phyloP scores from a whole-genome alignment of 2,888 invertebrate genomes.

The Drosophila imparisetae region DNA sequence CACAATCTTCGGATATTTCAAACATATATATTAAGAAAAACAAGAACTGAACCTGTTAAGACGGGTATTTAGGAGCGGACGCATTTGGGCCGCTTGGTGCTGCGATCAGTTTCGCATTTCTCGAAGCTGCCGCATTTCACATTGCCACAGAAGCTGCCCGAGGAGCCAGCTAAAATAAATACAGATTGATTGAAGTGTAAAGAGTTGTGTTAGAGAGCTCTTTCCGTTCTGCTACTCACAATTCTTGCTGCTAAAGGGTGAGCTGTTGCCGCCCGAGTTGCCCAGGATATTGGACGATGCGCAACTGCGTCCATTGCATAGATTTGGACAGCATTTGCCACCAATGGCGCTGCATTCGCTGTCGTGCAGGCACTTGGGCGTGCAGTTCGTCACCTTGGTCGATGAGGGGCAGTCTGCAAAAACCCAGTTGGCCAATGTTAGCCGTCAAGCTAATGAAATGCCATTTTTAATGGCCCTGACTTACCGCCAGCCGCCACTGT shows the following conservation, averaged over 20 bases:
- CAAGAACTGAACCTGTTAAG: neutral
- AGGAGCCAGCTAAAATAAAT: conserved; percentile 72
- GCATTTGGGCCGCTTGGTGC: conserved; percentile 89
- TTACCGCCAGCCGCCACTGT: conserved; percentile 71
- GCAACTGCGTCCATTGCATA: conserved; percentile 90
- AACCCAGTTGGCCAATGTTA: conserved; percentile 1
- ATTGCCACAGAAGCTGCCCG: conserved; percentile 89
- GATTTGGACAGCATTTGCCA: conserved; percentile 89
- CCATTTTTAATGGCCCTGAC: conserved; percentile 30
- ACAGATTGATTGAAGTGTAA: neutral
- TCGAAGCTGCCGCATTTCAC: conserved; percentile 89
- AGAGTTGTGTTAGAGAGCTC: accelerated
- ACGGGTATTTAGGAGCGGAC: conserved; percentile 85
- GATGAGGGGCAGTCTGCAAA: conserved; percentile 87
- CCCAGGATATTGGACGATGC: conserved; percentile 84
- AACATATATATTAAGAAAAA: neutral
- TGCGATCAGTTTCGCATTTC: conserved; percentile 88
- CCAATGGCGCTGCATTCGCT: conserved; percentile 88
- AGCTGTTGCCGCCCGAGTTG: conserved; percentile 68
- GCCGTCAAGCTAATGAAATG: neutral
- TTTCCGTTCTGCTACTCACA: conserved; percentile 68
- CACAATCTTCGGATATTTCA: neutral
- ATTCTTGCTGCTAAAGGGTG: conserved; percentile 84
- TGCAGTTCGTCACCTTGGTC: conserved; percentile 88
- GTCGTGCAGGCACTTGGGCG: conserved; percentile 89